Evolutionary conservation across 2,797 vertebrate species (phyloP).

Genomic region (Adrianichthys oophorus): DNA sequence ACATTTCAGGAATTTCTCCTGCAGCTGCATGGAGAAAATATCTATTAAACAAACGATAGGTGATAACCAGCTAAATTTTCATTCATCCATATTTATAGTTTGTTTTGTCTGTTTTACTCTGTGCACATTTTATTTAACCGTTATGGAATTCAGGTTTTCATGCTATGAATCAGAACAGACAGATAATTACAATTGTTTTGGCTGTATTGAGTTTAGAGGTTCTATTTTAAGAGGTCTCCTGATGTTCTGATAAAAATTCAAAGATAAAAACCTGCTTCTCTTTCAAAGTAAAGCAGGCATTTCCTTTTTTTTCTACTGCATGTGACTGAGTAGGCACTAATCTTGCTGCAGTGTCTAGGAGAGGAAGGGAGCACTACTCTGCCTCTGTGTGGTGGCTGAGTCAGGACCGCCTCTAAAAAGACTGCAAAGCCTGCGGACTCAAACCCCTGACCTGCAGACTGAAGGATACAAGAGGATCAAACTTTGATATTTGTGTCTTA

Average conservation of each 20-base stretch:
- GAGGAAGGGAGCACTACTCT: conserved; percentile 17
- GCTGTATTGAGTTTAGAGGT: no score
- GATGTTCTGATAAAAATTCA: no score
- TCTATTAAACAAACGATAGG: conserved; percentile 22
- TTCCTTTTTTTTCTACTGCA: conserved; percentile 24
- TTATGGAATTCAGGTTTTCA: not conserved
- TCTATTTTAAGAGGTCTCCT: no score
- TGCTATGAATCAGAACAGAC: not conserved
- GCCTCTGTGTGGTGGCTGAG: conserved; percentile 22
- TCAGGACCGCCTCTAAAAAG: conserved; percentile 42
- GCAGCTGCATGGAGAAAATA: conserved; percentile 43
- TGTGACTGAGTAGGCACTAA: conserved; percentile 10
- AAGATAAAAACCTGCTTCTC: conserved; percentile 1
- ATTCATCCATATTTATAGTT: not conserved
- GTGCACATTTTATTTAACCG: conserved; percentile 1
- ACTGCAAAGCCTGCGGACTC: conserved; percentile 13
- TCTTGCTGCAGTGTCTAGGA: conserved; percentile 31
- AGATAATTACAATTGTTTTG: not conserved
- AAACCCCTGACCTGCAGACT: conserved; percentile 11
- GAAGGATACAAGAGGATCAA: not conserved
- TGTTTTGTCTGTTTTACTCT: conserved; percentile 4
- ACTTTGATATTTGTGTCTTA: no score
- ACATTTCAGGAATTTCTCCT: conserved; percentile 77
- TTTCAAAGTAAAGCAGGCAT: conserved; percentile 29
- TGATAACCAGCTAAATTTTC: conserved; percentile 4